Percentiles rank a stretch among this genome's conserved stretches.
These are phyloP conservation scores for Apis florea DNA, from an alignment of 1,140 invertebrate species.

Conservation along the genomic window DNA sequence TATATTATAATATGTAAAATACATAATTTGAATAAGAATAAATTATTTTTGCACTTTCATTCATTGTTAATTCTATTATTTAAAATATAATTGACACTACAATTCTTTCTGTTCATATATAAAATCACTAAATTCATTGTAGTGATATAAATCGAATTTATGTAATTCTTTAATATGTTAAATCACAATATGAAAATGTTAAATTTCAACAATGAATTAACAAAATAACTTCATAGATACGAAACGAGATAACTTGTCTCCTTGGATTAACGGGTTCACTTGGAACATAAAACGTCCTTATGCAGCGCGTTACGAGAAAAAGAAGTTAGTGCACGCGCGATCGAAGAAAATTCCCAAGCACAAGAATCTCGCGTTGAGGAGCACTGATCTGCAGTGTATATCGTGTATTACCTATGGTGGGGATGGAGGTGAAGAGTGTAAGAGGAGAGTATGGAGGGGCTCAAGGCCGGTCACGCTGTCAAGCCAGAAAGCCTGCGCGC, in stretches of 20 bases:
- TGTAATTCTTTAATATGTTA: no score
- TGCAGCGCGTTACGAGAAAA: slow-evolving; percentile 10
- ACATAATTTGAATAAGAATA: neutral
- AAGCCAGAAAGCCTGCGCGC: slow-evolving; percentile 73
- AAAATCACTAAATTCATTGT: neutral
- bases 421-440: slow-evolving; percentile 49
- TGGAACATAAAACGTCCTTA: slow-evolving; percentile 9
- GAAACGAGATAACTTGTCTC: slow-evolving; percentile 7
- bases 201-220: no score
- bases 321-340: slow-evolving; percentile 19
- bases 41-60: neutral
- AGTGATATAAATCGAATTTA: neutral
- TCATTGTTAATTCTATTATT: neutral
- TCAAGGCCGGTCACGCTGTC: slow-evolving; percentile 77
- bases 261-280: slow-evolving; percentile 19
- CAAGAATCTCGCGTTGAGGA: slow-evolving; percentile 52
- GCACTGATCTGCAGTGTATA: slow-evolving; percentile 59
- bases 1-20: neutral
- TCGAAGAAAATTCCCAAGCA: slow-evolving; percentile 27
- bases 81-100: neutral
- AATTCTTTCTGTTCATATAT: neutral
- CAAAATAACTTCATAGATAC: neutral
- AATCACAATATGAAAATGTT: neutral
- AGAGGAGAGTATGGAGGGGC: slow-evolving; percentile 60
- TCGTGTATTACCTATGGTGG: slow-evolving; percentile 53